These are phyloP conservation scores for Mohoua ochrocephala DNA, from an alignment of 2,113 vertebrate species.

Conservation along the genomic window DNA sequence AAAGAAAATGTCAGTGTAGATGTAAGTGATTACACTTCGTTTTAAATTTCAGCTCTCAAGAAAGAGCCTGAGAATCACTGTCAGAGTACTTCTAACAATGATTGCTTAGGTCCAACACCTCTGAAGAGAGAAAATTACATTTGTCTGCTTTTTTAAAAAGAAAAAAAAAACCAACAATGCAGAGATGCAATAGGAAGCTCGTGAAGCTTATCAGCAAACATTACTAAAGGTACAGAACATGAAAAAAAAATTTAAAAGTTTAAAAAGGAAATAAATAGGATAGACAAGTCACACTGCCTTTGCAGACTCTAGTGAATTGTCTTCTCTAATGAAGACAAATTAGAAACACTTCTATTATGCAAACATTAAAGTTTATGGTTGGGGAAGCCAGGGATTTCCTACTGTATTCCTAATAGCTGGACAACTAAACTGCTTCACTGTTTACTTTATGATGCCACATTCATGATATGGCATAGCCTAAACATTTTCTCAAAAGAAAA, in stretches of 20 bases:
- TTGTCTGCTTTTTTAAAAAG: neutral
- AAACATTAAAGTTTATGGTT: conserved; percentile 33
- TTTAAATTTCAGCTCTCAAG: neutral
- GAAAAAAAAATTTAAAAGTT: neutral
- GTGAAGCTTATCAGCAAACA: neutral
- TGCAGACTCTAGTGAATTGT: neutral
- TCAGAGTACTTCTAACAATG: neutral
- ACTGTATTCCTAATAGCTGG: neutral
- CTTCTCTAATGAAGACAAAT: neutral
- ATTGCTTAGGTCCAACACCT: neutral
- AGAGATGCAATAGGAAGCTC: neutral
- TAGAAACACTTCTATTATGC: conserved; percentile 33
- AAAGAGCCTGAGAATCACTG: neutral
- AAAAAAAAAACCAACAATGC: too few relatives aligned
- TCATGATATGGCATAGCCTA: conserved; percentile 11
- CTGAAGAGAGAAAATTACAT: neutral
- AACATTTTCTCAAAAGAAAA: conserved; percentile 34
- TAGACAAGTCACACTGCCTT: neutral
- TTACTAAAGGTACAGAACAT: neutral
- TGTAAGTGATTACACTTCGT: neutral
- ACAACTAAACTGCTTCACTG: conserved; percentile 31
- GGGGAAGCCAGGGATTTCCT: conserved; percentile 33
- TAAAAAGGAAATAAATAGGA: neutral
- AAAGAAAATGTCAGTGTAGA: neutral
- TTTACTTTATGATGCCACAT: conserved; percentile 50